Evolutionary conservation across 2,113 vertebrate species (phyloP).

Genomic region (Heliornis fulica): DNA sequence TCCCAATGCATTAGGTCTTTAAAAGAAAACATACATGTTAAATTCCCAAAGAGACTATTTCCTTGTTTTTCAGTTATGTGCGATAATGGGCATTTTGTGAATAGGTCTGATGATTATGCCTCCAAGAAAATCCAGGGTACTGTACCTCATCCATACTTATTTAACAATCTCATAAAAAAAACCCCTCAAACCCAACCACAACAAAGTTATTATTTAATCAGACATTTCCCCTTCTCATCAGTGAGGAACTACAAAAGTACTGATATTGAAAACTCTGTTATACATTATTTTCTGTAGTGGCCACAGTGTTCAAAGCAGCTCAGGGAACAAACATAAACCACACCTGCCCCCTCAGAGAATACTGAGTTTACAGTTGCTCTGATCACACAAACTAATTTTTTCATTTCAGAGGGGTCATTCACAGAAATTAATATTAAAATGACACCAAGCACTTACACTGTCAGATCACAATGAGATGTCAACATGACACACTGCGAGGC

Average conservation of each 20-base stretch:
- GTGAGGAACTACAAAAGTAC: background rate
- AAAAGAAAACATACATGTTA: slow-evolving; percentile 4
- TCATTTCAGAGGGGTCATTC: slow-evolving; percentile 19
- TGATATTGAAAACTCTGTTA: background rate
- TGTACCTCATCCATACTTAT: background rate
- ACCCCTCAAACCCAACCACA: background rate
- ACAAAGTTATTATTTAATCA: background rate
- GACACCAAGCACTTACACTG: background rate
- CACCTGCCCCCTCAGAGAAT: slow-evolving; percentile 34
- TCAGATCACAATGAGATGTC: background rate
- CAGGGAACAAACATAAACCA: slow-evolving; percentile 11
- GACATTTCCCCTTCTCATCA: background rate
- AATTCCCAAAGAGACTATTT: slow-evolving; percentile 10
- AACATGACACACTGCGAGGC: background rate
- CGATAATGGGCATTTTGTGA: slow-evolving; percentile 31
- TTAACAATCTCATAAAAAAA: slow-evolving; percentile 9
- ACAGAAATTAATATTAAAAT: background rate
- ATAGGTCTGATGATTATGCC: background rate
- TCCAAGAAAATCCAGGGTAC: slow-evolving; percentile 7
- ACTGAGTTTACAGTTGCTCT: slow-evolving; percentile 1
- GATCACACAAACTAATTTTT: slow-evolving; percentile 23
- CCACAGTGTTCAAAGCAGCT: background rate
- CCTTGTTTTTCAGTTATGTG: slow-evolving; percentile 39
- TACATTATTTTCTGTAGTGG: background rate
- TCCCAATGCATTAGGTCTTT: background rate